Percentiles rank a stretch among this genome's conserved stretches.
These are phyloP conservation scores for Sus cebifrons DNA, from an alignment of 2,797 vertebrate genomes.

Conservation along the genomic window DNA sequence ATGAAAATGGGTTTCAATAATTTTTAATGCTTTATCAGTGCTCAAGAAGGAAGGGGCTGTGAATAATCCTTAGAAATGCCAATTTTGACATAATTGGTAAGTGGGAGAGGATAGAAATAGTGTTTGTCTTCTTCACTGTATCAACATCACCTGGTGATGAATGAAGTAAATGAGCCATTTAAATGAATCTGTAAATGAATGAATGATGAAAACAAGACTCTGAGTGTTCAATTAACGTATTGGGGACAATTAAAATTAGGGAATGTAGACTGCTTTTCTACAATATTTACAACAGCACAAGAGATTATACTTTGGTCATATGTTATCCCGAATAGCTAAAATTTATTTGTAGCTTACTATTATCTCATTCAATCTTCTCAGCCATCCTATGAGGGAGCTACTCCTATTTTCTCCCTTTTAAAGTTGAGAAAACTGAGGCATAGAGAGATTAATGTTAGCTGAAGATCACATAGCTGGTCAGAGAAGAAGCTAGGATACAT, in stretches of 20 bases:
- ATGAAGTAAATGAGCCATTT: neutral
- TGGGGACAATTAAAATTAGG: constrained; percentile 6
- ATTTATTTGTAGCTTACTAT: neutral
- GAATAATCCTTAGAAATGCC: neutral
- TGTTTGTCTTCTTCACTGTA: neutral
- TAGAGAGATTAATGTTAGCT: neutral
- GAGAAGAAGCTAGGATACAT: neutral
- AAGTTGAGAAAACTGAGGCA: neutral
- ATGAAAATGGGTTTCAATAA: neutral
- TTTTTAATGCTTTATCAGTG: constrained; percentile 38
- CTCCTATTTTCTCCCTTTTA: neutral
- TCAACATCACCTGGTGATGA: neutral
- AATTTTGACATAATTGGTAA: neutral
- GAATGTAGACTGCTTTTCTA: neutral
- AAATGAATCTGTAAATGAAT: constrained; percentile 21
- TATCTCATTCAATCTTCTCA: neutral
- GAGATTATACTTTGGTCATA: neutral
- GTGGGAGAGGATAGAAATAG: neutral
- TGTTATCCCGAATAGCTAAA: neutral
- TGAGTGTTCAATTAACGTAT: neutral
- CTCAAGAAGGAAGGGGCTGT: neutral
- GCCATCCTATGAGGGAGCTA: neutral
- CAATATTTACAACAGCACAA: neutral
- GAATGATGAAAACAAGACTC: neutral
- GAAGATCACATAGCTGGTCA: neutral